phyloP scores from a whole-genome alignment of 2,888 invertebrate genomes.

The Syrista parreyssii region DNA sequence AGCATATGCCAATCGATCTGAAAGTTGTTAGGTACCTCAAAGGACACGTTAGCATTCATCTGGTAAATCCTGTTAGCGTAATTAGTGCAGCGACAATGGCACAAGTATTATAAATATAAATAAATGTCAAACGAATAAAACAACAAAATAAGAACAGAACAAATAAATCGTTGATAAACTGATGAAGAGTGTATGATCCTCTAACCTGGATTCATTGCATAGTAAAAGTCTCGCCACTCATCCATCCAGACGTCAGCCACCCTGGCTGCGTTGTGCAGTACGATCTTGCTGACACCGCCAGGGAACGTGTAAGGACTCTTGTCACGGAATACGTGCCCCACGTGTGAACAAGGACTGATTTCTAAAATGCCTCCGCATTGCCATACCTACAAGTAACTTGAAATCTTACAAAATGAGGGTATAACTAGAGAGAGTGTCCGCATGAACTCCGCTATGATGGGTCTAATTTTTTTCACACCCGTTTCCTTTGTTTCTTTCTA shows the following conservation, averaged over 20 bases:
- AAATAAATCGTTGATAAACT: conserved; percentile 63
- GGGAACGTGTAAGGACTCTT: conserved; percentile 99
- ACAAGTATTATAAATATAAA: conserved; percentile 20
- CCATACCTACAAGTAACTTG: conserved; percentile 81
- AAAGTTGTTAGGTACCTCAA: not conserved
- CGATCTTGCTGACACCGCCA: conserved; percentile 96
- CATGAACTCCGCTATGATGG: not conserved
- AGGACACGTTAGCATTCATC: not conserved
- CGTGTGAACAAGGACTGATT: conserved; percentile 95
- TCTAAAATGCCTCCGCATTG: conserved; percentile 96
- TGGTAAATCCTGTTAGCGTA: conserved; percentile 14
- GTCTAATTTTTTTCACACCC: not conserved
- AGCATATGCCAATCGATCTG: not conserved
- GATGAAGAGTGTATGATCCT: conserved; percentile 63
- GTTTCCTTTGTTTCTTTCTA: not conserved
- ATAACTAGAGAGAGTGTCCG: not conserved
- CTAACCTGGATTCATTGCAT: conserved; percentile 98
- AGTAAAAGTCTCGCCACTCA: conserved; percentile 99
- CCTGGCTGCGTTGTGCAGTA: conserved; percentile 97
- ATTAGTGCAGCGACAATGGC: conserved; percentile 19
- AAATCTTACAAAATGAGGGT: conserved; percentile 10
- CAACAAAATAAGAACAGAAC: conserved; percentile 66
- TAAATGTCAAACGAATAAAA: conserved; percentile 55
- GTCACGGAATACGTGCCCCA: conserved; percentile 98
- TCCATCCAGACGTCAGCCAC: conserved; percentile 99